Base-by-base conservation (phyloP, 2,888 invertebrate species). In the Acanthosepion esculentum region DNA sequence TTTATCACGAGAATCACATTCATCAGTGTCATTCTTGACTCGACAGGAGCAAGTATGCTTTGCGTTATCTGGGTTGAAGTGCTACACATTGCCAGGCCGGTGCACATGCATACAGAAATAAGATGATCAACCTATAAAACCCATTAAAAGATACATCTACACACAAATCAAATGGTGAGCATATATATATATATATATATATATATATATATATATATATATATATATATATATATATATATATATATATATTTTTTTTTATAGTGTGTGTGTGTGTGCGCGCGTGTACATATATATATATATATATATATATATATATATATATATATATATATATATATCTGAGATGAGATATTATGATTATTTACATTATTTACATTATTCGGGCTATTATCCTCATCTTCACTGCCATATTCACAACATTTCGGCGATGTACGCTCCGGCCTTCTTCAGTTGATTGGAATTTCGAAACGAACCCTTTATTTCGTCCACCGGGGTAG, bases 251-350 rank as follows among this genome's bases (percentile, higher is more conserved):
- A n/a, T n/a, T n/a, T n/a, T n/a, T n/a, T n/a, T n/a, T n/a, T n/a
- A n/a, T n/a, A n/a, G n/a, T n/a, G n/a, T n/a, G n/a, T n/a, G n/a
- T n/a, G n/a, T n/a, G n/a, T n/a, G n/a, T n/a, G n/a, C n/a, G n/a
- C n/a, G n/a, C n/a, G n/a, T n/a, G n/a, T n/a, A n/a, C n/a, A 64
- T 64, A 64, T 64, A 64, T 64, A 64, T 64, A 64, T 64, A 64
- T 64, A 64, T 59, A 59, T 59, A 59, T 23, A 59, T 59, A 59
- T 59, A 59, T 59, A 59, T 59, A 59, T 59, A 59, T 59, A 26
- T 59, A 59, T 59, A 59, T 59, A 59, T 59, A 59, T 59, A 59
- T 59, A 26, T 59, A 59, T 59, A 10, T 23, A 59, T 59, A 10
- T 59, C 5, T 50, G 8, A 8, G 50, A 50, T 12, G 50, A 0